Evolutionary conservation across 2,113 vertebrate species (phyloP).

Genomic region (Malurus alboscapulatus): DNA sequence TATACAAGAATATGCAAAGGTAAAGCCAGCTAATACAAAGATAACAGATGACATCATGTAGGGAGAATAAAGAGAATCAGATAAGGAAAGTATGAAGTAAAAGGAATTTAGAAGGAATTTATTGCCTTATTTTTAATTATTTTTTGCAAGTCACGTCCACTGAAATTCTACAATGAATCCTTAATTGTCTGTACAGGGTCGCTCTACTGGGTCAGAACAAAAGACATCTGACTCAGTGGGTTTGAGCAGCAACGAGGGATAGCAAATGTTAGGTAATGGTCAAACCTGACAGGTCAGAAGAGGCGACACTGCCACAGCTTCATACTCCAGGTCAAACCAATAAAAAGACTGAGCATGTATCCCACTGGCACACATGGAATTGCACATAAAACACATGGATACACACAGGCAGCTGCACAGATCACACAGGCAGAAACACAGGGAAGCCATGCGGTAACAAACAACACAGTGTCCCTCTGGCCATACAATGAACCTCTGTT

Average conservation of each 20-base stretch:
- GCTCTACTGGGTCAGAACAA: background rate
- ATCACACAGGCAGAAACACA: background rate
- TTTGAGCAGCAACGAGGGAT: background rate
- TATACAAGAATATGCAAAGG: background rate
- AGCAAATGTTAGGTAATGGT: background rate
- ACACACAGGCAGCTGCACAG: background rate
- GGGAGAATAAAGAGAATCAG: slow-evolving; percentile 25
- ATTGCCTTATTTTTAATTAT: background rate
- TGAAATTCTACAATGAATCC: background rate
- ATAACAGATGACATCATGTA: slow-evolving; percentile 32
- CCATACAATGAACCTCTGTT: background rate
- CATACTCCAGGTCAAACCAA: background rate
- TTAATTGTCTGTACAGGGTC: background rate
- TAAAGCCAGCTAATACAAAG: background rate
- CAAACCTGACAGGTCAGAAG: background rate
- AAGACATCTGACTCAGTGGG: background rate
- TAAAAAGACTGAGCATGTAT: background rate
- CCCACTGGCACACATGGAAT: background rate
- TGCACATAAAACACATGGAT: background rate
- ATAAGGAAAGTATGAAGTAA: slow-evolving; percentile 37
- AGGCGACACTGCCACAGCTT: background rate
- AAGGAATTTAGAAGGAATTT: background rate
- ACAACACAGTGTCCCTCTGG: background rate
- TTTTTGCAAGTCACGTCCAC: background rate
- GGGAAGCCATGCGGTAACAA: background rate